Base-by-base conservation (phyloP, 1,140 invertebrate genomes). In the Theocolax elegans region DNA sequence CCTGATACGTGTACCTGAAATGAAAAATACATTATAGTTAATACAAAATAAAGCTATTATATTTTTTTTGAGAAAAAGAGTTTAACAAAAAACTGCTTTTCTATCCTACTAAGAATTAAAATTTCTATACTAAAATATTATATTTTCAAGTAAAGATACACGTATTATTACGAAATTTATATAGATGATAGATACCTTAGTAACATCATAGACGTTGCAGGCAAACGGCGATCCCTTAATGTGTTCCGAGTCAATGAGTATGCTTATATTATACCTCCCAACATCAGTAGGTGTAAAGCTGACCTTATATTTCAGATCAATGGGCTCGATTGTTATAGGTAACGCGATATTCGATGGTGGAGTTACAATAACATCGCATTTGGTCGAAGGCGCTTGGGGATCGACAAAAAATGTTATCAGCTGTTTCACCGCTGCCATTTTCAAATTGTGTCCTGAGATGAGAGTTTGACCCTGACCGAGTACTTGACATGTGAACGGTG, bases 131-230 rank as follows among this genome's bases (percentile, higher is more conserved):
- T 35, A 35, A 6, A 35, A 35, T 6, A 35, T 35, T 35, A 35
- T 35, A 35, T 35, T 35, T 10, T 10, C 4, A 35, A 35, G 10
- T 35, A 35, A 6, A 4, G 10, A 6, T 10, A 6, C 31, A 35
- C 10, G 31, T 6, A 35, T 6, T 35, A 35, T 35, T 35, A n/a
- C 10, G 10, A 35, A 35, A 35, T 35, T 35, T 35, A 10, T n/a
- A n/a, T 25, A 51, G 4, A n/a, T n/a, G 29, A n/a, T 25, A 38
- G 51, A 46, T 75, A 97, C 94, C 77, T 94, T 92, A 7, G 90
- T 91, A 0, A 96, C 95, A 82, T 97, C 95, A 72, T 96, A 97
- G 38, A 96, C 94, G 79, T 97, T 97, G 83, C 95, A 97, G 31
- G 91, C 92, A 82, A 97, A 96, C 0, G 95, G 95, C n/a, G 94